Conservation (phyloP, 1,140 invertebrate species). For the Neodiprion virginianus region DNA sequence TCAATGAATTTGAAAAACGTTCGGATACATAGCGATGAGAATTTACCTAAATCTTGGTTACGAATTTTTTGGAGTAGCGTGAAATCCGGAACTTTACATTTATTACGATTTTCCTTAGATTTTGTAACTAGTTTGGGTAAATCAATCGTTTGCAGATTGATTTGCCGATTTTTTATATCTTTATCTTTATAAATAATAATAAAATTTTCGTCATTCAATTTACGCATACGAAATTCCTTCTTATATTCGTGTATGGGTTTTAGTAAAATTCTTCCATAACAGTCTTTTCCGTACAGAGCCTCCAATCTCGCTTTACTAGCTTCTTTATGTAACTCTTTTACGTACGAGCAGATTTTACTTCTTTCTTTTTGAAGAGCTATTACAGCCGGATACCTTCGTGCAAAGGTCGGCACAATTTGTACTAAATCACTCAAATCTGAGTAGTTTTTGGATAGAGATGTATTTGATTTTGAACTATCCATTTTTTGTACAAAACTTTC, state of each 20-base stretch:
- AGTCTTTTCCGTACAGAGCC: slow-evolving; percentile 14
- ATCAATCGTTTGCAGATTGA: neutral
- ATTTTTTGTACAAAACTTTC: neutral
- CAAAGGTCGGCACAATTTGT: neutral
- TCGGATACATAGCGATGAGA: too few species aligned
- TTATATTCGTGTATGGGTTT: slow-evolving; percentile 27
- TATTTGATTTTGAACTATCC: too few species aligned
- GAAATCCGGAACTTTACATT: too few species aligned
- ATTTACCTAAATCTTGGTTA: too few species aligned
- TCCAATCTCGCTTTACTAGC: neutral
- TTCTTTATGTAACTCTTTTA: slow-evolving; percentile 3
- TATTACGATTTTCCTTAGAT: too few species aligned
- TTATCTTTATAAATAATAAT: neutral
- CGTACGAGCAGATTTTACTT: neutral
- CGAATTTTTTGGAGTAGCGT: too few species aligned
- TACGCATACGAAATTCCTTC: slow-evolving; percentile 28
- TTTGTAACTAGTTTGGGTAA: too few species aligned
- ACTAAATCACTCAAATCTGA: neutral
- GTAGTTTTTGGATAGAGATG: neutral
- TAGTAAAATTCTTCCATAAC: slow-evolving; percentile 12
- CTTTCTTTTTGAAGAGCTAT: neutral
- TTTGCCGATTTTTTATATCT: neutral
- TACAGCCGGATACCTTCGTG: neutral
- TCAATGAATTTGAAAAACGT: too few species aligned
- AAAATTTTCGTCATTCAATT: slow-evolving; percentile 25